Percentiles rank a stretch among this genome's conserved stretches.
Conservation (phyloP, 2,888 invertebrate genomes). For the Tigriopus californicus region DNA sequence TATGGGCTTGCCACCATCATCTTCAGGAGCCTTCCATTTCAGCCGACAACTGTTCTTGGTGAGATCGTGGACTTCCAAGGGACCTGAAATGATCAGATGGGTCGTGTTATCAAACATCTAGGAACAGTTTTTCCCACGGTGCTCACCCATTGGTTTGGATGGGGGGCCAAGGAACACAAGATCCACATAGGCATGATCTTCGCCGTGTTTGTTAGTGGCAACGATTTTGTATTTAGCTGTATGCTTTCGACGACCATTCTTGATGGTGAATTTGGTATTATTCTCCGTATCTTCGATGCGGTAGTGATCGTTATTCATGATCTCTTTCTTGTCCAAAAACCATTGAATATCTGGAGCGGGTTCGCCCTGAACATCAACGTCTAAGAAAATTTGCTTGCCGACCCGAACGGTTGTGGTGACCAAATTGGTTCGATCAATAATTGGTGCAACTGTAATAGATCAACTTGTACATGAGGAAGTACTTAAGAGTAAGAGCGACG, state of each 20-base stretch:
- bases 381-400: constrained; percentile 70
- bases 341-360: constrained; percentile 79
- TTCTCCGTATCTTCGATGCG: constrained; percentile 71
- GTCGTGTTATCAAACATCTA: constrained; percentile 86
- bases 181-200: constrained; percentile 81
- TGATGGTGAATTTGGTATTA: constrained; percentile 66
- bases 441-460: constrained; percentile 43
- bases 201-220: constrained; percentile 75
- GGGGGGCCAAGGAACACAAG: constrained; percentile 49
- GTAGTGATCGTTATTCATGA: constrained; percentile 32
- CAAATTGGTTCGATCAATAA: constrained; percentile 71
- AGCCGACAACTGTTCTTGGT: constrained; percentile 75
- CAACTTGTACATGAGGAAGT: too few relatives aligned
- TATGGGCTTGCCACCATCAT: constrained; percentile 82
- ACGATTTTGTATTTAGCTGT: constrained; percentile 75
- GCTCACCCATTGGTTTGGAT: constrained; percentile 34
- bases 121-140: too few relatives aligned
- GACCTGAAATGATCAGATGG: constrained; percentile 60
- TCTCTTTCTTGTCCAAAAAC: constrained; percentile 43
- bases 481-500: too few relatives aligned
- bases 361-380: constrained; percentile 85
- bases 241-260: constrained; percentile 57
- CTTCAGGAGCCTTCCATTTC: constrained; percentile 81
- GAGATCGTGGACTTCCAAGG: constrained; percentile 46
- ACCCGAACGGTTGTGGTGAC: constrained; percentile 73